Percentiles rank a stretch among this genome's conserved stretches.
Conservation (phyloP, 2,113 vertebrate genomes). For the Pelodiscus sinensis region DNA sequence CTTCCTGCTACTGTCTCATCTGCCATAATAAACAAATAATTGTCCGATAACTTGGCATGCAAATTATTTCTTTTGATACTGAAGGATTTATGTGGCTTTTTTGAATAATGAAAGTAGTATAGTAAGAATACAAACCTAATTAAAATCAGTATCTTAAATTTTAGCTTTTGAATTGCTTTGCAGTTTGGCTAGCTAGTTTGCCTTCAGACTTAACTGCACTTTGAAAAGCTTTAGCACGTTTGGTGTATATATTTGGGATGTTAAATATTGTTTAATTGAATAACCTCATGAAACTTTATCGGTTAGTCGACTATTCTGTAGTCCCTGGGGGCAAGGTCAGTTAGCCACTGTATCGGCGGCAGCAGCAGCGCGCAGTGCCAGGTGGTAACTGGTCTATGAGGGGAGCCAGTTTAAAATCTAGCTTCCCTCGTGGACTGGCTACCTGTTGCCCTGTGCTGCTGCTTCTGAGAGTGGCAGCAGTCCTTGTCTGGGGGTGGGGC, state of each 20-base stretch:
- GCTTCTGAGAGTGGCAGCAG: no score
- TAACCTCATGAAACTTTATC: no score
- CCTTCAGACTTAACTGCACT: not conserved
- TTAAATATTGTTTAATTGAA: no score
- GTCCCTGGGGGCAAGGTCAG: no score
- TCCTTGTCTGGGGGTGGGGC: no score
- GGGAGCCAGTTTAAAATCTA: no score
- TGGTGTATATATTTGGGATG: rapidly evolving
- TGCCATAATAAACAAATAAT: not conserved
- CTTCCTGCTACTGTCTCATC: not conserved
- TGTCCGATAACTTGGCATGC: not conserved
- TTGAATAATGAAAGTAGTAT: not conserved
- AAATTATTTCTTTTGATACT: not conserved
- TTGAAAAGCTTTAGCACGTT: not conserved
- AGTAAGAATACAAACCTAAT: not conserved
- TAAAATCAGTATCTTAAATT: not conserved
- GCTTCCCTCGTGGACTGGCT: no score
- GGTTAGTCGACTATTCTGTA: no score
- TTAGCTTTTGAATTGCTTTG: not conserved
- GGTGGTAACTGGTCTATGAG: no score
- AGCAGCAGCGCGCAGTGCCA: no score
- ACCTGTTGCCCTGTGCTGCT: no score
- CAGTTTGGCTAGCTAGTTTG: not conserved
- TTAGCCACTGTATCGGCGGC: no score
- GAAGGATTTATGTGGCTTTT: not conserved